Evolutionary conservation across 2,888 invertebrate species (phyloP).

Genomic region (Calliscelio sp.): DNA sequence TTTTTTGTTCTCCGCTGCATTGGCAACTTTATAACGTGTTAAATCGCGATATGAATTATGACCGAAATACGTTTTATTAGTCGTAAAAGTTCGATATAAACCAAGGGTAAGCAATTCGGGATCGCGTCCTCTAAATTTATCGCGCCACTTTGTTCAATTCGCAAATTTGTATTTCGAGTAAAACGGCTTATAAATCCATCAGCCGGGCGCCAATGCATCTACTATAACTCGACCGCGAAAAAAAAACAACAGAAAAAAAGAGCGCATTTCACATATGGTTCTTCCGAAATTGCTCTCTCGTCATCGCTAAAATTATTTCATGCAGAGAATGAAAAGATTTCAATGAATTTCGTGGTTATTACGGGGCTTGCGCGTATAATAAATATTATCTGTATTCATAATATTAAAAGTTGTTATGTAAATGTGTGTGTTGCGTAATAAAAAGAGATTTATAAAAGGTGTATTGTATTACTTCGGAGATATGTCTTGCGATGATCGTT

Average conservation of each 20-base stretch:
- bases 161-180: conserved; percentile 28
- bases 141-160: conserved; percentile 41
- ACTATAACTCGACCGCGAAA: background rate
- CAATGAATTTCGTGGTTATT: too few species aligned
- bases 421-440: conserved; percentile 28
- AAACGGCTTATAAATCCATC: conserved; percentile 43
- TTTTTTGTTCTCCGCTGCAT: too few species aligned
- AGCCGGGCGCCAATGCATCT: conserved; percentile 12
- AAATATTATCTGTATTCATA: background rate
- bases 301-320: conserved; percentile 63
- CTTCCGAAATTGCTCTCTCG: conserved; percentile 44
- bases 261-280: conserved; percentile 24
- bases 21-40: conserved; percentile 5
- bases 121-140: conserved; percentile 27
- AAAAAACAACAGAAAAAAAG: background rate
- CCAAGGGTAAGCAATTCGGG: conserved; percentile 12
- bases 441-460: conserved; percentile 22
- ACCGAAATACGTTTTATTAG: conserved; percentile 17
- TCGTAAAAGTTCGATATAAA: conserved; percentile 22
- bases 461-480: conserved; percentile 18
- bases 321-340: too few species aligned
- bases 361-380: too few species aligned
- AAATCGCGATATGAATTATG: background rate
- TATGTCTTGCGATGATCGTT: conserved; percentile 23
- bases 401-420: conserved; percentile 37